These are phyloP conservation scores for Phalloptychus januarius DNA, from an alignment of 2,797 vertebrate genomes.

Conservation along the genomic window DNA sequence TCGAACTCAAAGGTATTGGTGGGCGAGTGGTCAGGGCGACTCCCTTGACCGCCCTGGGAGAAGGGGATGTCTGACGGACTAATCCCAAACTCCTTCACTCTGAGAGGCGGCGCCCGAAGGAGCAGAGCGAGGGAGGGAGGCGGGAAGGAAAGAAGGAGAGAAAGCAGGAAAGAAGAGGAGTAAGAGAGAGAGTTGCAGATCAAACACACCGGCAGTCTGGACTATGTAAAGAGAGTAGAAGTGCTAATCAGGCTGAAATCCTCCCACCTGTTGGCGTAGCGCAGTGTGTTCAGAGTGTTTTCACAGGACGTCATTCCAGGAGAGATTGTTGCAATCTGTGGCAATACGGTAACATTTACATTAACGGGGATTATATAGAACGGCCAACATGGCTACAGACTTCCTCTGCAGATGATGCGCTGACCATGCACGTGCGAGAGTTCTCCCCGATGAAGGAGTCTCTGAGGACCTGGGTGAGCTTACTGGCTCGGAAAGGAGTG, in stretches of 20 bases:
- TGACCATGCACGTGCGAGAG: slow-evolving; percentile 97
- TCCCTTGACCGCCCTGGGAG: slow-evolving; percentile 88
- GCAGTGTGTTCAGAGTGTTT: slow-evolving; percentile 97
- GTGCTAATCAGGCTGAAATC: slow-evolving; percentile 1
- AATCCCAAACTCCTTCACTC: slow-evolving; percentile 99
- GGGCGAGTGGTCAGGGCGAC: slow-evolving; percentile 94
- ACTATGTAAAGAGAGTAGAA: slow-evolving; percentile 16
- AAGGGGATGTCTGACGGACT: slow-evolving; percentile 98
- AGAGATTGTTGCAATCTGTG: slow-evolving; percentile 97
- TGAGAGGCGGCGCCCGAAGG: slow-evolving; percentile 69
- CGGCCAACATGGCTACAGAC: neutral
- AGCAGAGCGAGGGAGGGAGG: slow-evolving; percentile 47
- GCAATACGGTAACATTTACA: slow-evolving; percentile 6
- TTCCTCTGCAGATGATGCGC: slow-evolving; percentile 6
- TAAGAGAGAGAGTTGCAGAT: slow-evolving; percentile 58
- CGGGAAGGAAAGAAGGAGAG: slow-evolving; percentile 43
- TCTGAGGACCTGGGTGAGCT: slow-evolving; percentile 96
- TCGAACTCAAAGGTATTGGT: slow-evolving; percentile 94
- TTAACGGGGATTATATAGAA: neutral
- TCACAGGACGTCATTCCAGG: slow-evolving; percentile 99
- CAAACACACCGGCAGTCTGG: slow-evolving; percentile 4
- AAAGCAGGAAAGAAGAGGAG: slow-evolving; percentile 52
- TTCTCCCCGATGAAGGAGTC: slow-evolving; percentile 99
- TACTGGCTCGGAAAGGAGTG: slow-evolving; percentile 97
- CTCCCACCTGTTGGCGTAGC: slow-evolving; percentile 97